Evolutionary conservation across 2,113 vertebrate genomes (phyloP).

Genomic region (Tapirus terrestris): DNA sequence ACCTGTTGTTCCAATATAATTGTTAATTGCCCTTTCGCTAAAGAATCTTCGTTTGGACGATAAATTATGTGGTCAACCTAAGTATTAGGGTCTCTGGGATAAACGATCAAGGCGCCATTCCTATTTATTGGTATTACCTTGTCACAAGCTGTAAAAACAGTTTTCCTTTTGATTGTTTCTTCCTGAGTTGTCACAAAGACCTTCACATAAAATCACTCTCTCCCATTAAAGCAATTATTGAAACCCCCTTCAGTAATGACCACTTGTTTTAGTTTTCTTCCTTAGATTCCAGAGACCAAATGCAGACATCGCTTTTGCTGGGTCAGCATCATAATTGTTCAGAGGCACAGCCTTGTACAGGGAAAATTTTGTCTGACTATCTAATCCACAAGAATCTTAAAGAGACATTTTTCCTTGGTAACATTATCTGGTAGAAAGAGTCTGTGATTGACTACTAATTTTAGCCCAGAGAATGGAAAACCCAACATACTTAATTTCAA

Average conservation of each 20-base stretch:
- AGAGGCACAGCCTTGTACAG: conserved; percentile 41
- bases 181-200: conserved; percentile 85
- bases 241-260: conserved; percentile 80
- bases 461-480: conserved; percentile 43
- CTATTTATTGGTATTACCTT: conserved; percentile 79
- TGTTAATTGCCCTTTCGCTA: conserved; percentile 26
- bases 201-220: conserved; percentile 80
- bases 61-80: conserved; percentile 66
- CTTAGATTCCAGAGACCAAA: conserved; percentile 80
- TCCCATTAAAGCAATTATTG: conserved; percentile 87
- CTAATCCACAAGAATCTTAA: conserved; percentile 43
- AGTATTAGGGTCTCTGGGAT: conserved; percentile 58
- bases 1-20: conserved; percentile 53
- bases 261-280: conserved; percentile 72
- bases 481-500: neutral
- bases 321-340: conserved; percentile 73
- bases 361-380: conserved; percentile 46
- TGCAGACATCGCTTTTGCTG: conserved; percentile 78
- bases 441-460: neutral
- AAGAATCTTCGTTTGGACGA: conserved; percentile 32
- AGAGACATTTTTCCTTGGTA: conserved; percentile 61
- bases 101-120: conserved; percentile 67
- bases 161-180: conserved; percentile 85
- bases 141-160: conserved; percentile 85
- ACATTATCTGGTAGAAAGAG: conserved; percentile 49